phyloP scores from a whole-genome alignment of 1,140 invertebrate genomes.

The Helicoverpa zea region DNA sequence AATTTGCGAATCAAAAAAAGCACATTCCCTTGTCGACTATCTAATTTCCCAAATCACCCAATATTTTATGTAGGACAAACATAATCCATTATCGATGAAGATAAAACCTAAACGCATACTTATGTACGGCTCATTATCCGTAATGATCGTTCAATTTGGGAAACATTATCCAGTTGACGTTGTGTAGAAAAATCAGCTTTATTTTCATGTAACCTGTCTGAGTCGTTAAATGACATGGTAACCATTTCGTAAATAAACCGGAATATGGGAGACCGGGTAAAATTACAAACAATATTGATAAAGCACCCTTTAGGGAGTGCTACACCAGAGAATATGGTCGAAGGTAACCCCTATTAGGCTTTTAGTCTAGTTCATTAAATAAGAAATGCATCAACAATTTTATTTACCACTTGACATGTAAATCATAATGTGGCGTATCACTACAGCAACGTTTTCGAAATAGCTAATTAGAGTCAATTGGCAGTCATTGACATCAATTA shows the following conservation, averaged over 20 bases:
- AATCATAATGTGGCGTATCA: conserved; percentile 23
- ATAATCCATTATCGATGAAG: conserved; percentile 17
- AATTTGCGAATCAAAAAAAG: too few relatives aligned
- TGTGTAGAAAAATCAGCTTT: conserved; percentile 9
- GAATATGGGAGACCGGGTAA: not conserved
- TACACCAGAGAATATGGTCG: too few relatives aligned
- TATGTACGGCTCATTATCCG: conserved; percentile 14
- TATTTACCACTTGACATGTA: conserved; percentile 1
- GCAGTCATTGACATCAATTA: conserved; percentile 29
- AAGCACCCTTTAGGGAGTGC: too few relatives aligned
- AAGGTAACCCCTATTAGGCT: not conserved
- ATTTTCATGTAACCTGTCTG: not conserved
- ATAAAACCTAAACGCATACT: conserved; percentile 15
- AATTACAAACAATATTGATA: not conserved
- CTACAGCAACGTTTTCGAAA: not conserved
- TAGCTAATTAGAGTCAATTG: conserved; percentile 40
- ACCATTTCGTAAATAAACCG: not conserved
- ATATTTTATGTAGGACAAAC: conserved; percentile 27
- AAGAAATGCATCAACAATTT: not conserved
- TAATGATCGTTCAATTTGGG: conserved; percentile 35
- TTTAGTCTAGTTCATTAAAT: not conserved
- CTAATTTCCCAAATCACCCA: not conserved
- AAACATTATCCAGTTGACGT: conserved; percentile 9
- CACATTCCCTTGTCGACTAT: too few relatives aligned
- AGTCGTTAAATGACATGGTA: not conserved